Evolutionary conservation across 2,888 invertebrate species (phyloP).

Genomic region (Lithophane leautieri): DNA sequence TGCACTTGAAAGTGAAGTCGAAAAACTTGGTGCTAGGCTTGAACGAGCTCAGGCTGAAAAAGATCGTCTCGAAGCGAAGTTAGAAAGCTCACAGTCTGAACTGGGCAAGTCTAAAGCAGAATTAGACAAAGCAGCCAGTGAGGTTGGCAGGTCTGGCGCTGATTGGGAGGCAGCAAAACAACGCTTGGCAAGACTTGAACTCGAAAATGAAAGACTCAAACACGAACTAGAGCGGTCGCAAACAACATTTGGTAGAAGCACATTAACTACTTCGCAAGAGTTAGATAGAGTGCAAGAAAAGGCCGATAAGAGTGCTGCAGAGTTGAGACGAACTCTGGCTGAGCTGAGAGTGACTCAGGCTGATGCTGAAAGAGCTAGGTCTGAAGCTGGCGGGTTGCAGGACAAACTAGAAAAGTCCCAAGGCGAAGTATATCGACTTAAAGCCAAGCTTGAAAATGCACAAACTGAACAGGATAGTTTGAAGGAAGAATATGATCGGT

Average conservation of each 20-base stretch:
- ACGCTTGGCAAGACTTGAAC: constrained; percentile 95
- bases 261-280: constrained; percentile 95
- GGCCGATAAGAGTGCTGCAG: constrained; percentile 95
- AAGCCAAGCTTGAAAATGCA: constrained; percentile 98
- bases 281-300: constrained; percentile 95
- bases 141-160: constrained; percentile 96
- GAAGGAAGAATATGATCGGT: constrained; percentile 96
- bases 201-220: constrained; percentile 97
- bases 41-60: constrained; percentile 97
- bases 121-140: constrained; percentile 96
- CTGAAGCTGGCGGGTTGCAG: constrained; percentile 95
- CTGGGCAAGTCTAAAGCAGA: constrained; percentile 98
- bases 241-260: constrained; percentile 95
- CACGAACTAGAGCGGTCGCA: constrained; percentile 96
- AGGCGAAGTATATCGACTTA: constrained; percentile 98
- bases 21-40: constrained; percentile 95
- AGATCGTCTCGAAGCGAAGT: constrained; percentile 96
- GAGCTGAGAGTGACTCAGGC: constrained; percentile 97
- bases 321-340: constrained; percentile 96
- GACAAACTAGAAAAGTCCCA: constrained; percentile 98
- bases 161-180: constrained; percentile 97
- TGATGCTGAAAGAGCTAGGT: constrained; percentile 96
- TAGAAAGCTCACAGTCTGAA: constrained; percentile 98
- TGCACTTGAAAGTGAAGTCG: constrained; percentile 97
- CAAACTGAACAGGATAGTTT: constrained; percentile 98